These are phyloP conservation scores for Amphiprion clarkii DNA, from an alignment of 2,797 vertebrate genomes.

Conservation along the genomic window DNA sequence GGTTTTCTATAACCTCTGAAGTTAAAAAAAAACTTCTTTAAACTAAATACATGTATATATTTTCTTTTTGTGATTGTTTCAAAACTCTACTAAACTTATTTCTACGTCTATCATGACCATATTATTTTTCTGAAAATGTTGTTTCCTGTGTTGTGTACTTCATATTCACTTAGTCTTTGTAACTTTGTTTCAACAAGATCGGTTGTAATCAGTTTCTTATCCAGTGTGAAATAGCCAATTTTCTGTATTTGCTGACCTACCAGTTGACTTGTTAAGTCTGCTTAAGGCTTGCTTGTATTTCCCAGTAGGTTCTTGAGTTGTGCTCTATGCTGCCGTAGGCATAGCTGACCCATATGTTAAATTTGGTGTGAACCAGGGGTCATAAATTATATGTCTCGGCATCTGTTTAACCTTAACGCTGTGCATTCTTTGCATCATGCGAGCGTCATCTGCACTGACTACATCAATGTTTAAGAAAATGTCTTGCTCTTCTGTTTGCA, in stretches of 20 bases:
- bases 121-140: background rate
- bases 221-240: background rate
- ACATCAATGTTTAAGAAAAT: background rate
- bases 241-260: background rate
- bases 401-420: background rate
- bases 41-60: background rate
- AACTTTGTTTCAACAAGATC: background rate
- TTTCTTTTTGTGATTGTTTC: background rate
- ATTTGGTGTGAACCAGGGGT: background rate
- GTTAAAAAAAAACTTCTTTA: background rate
- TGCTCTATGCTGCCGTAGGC: background rate
- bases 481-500: background rate
- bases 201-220: background rate
- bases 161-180: background rate
- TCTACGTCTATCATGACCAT: too few relatives aligned
- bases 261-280: background rate
- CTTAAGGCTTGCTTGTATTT: slow-evolving; percentile 3
- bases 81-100: too few relatives aligned
- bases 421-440: background rate
- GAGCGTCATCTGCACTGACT: background rate
- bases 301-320: background rate
- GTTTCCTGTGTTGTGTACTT: background rate
- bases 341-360: slow-evolving; percentile 13
- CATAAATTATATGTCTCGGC: slow-evolving; percentile 1
- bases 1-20: background rate